Conservation (phyloP, 2,797 vertebrate genomes). For the Halcyon smyrnensis region DNA sequence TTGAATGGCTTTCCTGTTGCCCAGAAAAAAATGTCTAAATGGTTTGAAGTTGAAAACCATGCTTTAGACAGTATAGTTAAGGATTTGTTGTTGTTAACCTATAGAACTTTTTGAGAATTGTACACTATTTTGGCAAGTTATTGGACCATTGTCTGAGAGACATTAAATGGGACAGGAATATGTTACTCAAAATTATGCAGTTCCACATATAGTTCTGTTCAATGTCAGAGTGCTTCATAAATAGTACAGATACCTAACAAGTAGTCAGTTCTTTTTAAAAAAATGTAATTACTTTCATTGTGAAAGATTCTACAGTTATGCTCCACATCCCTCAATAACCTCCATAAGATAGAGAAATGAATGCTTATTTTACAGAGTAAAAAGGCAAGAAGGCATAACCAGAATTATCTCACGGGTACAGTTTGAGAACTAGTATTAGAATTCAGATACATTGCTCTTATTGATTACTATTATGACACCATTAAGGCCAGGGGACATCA, state of each 20-base stretch:
- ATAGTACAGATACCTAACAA: neutral
- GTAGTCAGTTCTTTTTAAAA: neutral
- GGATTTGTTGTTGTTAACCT: neutral
- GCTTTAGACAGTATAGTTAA: neutral
- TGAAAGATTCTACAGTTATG: neutral
- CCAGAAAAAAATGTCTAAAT: conserved; percentile 3
- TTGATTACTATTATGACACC: neutral
- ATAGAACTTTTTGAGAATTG: neutral
- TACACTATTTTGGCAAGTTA: neutral
- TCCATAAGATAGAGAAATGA: neutral
- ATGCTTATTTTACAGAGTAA: neutral
- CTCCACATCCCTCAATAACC: neutral
- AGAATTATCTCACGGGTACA: neutral
- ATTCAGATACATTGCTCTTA: neutral
- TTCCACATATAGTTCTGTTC: neutral
- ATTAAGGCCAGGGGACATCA: neutral
- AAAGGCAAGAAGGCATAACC: neutral
- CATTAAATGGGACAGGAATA: neutral
- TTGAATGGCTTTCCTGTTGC: conserved; percentile 43
- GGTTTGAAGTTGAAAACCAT: neutral
- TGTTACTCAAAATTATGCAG: neutral
- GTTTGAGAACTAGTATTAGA: neutral
- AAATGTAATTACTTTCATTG: neutral
- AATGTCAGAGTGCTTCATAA: neutral
- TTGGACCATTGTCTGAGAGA: neutral